Percentiles rank a stretch among this genome's conserved stretches.
These are phyloP conservation scores for Larimichthys crocea DNA, from an alignment of 2,113 vertebrate genomes.

Conservation along the genomic window DNA sequence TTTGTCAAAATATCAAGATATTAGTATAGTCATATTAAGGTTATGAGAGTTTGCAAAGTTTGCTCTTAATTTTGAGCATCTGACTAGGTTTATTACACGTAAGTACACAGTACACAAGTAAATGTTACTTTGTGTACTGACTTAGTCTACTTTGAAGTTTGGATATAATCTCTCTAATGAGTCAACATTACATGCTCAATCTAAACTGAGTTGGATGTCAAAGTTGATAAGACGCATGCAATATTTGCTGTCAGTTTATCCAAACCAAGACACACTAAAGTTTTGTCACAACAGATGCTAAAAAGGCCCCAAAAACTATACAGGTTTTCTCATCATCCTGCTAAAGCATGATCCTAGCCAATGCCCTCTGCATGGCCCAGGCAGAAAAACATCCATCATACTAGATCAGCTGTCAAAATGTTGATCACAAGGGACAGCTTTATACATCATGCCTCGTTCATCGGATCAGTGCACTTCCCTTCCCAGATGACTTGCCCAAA, in stretches of 20 bases:
- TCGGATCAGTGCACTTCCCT: conserved; percentile 51
- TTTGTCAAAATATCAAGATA: no score
- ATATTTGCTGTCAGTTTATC: conserved; percentile 12
- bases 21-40: no score
- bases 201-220: conserved; percentile 5
- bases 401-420: conserved; percentile 70
- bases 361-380: conserved; percentile 23
- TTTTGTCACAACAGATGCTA: conserved; percentile 25
- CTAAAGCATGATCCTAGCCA: conserved; percentile 35
- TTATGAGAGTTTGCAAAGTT: no score
- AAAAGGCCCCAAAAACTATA: conserved; percentile 8
- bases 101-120: no score
- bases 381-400: conserved; percentile 73
- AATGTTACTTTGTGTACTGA: background rate
- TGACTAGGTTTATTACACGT: no score
- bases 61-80: no score
- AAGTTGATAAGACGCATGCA: conserved; percentile 12
- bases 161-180: background rate
- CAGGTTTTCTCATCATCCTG: conserved; percentile 26
- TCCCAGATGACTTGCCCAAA: conserved; percentile 17
- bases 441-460: conserved; percentile 43
- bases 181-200: background rate
- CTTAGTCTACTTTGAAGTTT: background rate
- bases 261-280: background rate
- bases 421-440: conserved; percentile 64